Evolutionary conservation across 1,140 invertebrate species (phyloP).

Genomic region (Zaprionus nigranus): DNA sequence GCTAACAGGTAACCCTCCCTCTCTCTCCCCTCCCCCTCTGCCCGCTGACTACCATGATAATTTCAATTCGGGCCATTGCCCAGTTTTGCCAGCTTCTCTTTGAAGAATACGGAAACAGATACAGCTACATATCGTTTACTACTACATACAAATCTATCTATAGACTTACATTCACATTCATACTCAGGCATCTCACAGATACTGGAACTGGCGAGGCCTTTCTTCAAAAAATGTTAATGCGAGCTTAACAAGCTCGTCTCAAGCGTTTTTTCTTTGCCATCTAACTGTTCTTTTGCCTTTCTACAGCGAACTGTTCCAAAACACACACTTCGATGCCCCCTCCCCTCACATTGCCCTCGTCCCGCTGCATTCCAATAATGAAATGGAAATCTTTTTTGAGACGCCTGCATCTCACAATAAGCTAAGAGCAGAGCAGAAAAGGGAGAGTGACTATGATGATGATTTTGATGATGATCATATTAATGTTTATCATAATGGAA

Average conservation of each 20-base stretch:
- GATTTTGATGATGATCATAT: not conserved
- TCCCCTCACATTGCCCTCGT: not conserved
- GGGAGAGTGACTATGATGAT: constrained; percentile 21
- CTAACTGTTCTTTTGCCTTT: constrained; percentile 81
- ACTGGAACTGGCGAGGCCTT: constrained; percentile 38
- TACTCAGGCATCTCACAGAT: not conserved
- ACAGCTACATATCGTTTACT: constrained; percentile 16
- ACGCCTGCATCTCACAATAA: constrained; percentile 16
- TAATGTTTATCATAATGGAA: not conserved
- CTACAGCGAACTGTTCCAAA: constrained; percentile 38
- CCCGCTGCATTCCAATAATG: constrained; percentile 64
- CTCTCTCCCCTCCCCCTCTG: too few species aligned
- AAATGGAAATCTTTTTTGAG: constrained; percentile 59
- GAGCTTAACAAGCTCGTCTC: constrained; percentile 36
- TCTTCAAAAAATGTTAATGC: constrained; percentile 72
- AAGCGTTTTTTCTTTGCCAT: constrained; percentile 21
- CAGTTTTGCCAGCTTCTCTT: constrained; percentile 38
- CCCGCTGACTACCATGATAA: constrained; percentile 14
- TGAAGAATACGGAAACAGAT: constrained; percentile 24
- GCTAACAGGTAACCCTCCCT: not conserved
- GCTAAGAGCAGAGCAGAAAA: constrained; percentile 14
- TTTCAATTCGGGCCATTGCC: constrained; percentile 50
- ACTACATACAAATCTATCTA: not conserved
- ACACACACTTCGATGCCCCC: not conserved
- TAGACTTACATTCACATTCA: constrained; percentile 20